Conservation (phyloP, 2,797 vertebrate species). For the Xiphophorus birchmanni region DNA sequence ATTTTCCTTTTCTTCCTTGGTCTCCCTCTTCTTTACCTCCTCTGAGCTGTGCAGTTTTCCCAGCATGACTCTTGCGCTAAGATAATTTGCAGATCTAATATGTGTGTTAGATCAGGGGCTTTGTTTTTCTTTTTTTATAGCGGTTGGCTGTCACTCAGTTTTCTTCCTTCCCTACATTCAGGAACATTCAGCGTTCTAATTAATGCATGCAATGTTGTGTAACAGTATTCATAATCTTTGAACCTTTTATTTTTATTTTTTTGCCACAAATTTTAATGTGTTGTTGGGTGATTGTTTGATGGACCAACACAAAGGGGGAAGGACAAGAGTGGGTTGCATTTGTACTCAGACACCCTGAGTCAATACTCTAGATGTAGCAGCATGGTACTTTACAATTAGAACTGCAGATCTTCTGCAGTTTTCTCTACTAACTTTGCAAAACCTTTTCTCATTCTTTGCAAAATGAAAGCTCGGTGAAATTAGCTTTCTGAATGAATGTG, state of each 20-base stretch:
- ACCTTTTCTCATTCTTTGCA: not conserved
- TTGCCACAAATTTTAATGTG: not conserved
- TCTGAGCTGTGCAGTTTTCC: conserved; percentile 23
- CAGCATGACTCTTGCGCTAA: conserved; percentile 33
- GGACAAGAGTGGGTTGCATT: not conserved
- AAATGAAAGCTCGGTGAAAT: not conserved
- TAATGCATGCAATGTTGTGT: not conserved
- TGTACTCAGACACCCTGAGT: not conserved
- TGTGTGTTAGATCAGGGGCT: conserved; percentile 38
- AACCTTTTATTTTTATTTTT: not conserved
- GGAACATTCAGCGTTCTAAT: conserved; percentile 23
- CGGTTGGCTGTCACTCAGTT: conserved; percentile 48
- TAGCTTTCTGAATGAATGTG: not conserved
- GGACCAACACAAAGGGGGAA: not conserved
- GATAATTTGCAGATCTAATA: conserved; percentile 59
- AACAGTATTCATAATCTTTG: not conserved
- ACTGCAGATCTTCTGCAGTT: not conserved
- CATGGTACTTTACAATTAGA: not conserved
- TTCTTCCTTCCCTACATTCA: conserved; percentile 20
- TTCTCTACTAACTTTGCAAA: not conserved
- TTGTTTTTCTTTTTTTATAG: conserved; percentile 48
- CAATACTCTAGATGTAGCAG: not conserved
- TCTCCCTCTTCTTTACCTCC: conserved; percentile 11
- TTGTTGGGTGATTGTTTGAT: not conserved
- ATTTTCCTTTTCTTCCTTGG: not conserved